Conservation (phyloP, 2,888 invertebrate genomes). For the Bugula neritina region DNA sequence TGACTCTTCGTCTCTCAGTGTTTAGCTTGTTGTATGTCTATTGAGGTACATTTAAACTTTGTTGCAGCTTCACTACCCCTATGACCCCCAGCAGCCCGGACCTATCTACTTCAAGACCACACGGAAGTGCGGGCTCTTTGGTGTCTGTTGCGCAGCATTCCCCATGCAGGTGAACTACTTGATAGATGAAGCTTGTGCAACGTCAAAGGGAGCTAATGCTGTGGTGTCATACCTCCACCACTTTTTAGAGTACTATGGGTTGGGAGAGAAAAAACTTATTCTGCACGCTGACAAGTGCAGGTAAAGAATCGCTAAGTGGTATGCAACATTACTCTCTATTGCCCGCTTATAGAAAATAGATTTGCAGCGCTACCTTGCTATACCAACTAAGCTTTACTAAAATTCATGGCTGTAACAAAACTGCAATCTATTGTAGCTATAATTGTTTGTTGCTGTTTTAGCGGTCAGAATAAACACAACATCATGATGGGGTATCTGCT, state of each 20-base stretch:
- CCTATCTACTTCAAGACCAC: conserved; percentile 35
- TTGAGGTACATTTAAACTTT: background rate
- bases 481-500: conserved; percentile 31
- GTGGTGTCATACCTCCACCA: conserved; percentile 32
- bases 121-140: conserved; percentile 35
- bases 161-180: conserved; percentile 33
- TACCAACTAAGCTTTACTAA: background rate
- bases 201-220: conserved; percentile 33
- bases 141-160: conserved; percentile 31
- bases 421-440: conserved; percentile 33
- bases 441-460: background rate
- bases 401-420: no score
- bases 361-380: background rate
- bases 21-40: no score
- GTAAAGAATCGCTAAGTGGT: background rate
- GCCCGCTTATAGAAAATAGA: background rate
- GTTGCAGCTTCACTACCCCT: conserved; percentile 33
- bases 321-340: no score
- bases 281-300: conserved; percentile 32
- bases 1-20: no score
- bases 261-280: conserved; percentile 31
- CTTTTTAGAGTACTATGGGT: conserved; percentile 31
- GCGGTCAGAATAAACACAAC: conserved; percentile 35
- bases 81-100: conserved; percentile 35
- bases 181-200: conserved; percentile 32